Base-by-base conservation (phyloP, 2,888 invertebrate species). In the Apamea anceps region DNA sequence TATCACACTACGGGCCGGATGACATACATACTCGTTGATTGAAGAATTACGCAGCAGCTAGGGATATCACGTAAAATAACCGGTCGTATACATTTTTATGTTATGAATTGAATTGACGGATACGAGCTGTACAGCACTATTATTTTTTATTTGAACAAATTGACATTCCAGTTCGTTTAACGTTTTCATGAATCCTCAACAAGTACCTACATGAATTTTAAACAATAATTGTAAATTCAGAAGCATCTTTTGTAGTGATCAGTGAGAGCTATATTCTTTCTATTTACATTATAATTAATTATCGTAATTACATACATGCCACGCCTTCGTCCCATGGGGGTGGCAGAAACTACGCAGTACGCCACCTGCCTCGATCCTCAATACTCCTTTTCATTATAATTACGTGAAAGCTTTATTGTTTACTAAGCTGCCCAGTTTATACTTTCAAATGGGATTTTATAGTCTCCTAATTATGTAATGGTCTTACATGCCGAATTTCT, bases 1-100 rank as follows among this genome's bases (percentile, higher is more conserved):
- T 65, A 28, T 63, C 63, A 51, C 66, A 54, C 21, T 13, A 28
- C 25, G 32, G 48, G 32, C 32, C 12, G 21, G 28, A 6, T 75
- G 32, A n/a, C 45, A 75, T 60, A 18, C 25, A 32, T 62, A 42
- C 42, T 66, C 28, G 15, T 60, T n/a, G n/a, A 62, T 42, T 80
- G 28, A 62, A 48, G 32, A 15, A 37, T 48, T 15, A 48, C 21
- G n/a, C 13, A 70, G 21, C 21, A 48, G 28, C 45, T 21, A 48
- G 45, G 42, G 45, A 13, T 48, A 7, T 48, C 48, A 7, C 28
- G 45, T 45, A 12, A 68, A 28, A 45, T 45, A 45, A 21, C n/a
- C 12, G 45, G 42, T 12, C 21, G 6, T n/a, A 45, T 12, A 45
- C 6, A 68, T 42, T 45, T 45, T 28, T 45, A 28, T 21, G 12